Evolutionary conservation across 1,140 invertebrate species (phyloP).

Genomic region (Limonius californicus): DNA sequence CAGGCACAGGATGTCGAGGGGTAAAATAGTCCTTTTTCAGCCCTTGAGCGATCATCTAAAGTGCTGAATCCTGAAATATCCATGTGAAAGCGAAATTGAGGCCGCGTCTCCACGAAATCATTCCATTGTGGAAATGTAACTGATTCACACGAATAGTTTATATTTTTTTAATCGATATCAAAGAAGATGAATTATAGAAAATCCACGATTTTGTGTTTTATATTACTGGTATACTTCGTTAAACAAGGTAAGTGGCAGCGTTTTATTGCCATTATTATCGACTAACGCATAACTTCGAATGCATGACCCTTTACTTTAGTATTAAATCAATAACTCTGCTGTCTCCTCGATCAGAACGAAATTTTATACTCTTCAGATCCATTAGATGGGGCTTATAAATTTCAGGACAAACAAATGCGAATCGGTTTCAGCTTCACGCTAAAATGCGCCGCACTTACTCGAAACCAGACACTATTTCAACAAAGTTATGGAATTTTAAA

Average conservation of each 20-base stretch:
- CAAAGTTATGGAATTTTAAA: too few species aligned
- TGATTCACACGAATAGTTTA: neutral
- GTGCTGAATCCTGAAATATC: neutral
- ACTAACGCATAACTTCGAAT: neutral
- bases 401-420: neutral
- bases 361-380: neutral
- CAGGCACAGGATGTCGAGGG: neutral
- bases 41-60: neutral
- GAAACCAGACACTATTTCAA: too few species aligned
- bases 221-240: neutral
- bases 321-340: neutral
- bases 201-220: neutral
- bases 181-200: neutral
- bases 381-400: neutral
- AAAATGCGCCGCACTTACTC: too few species aligned
- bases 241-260: neutral
- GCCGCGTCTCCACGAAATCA: neutral
- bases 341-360: neutral
- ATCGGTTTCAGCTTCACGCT: neutral
- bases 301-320: neutral
- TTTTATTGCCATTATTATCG: neutral
- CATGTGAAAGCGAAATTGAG: neutral
- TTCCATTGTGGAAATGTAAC: neutral
- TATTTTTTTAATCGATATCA: neutral
- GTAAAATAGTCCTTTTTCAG: neutral